Base-by-base conservation (phyloP, 1,140 invertebrate genomes). In the Zophobas atratus region DNA sequence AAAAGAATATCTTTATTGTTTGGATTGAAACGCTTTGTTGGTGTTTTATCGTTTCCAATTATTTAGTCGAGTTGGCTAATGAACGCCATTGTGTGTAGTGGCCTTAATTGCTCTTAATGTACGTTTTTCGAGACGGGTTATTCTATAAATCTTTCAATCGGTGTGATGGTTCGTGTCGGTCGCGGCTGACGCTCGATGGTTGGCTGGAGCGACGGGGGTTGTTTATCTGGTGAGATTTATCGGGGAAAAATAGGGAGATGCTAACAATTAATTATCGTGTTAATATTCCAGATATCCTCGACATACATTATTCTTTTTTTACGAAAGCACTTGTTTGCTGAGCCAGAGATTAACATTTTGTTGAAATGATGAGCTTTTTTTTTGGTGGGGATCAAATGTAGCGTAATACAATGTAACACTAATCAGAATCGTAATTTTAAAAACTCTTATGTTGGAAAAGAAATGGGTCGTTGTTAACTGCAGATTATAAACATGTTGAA, bases 111-210 rank as follows among this genome's bases (percentile, higher is more conserved):
- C 55, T 53, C 36, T 39, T 51, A 72, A 72, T 72, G 48, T 41
- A 48, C 43, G 43, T 36, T 53, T 51, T 72, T 51, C 6, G 57
- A 63, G 34, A 32, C 33, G 70, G 32, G 48, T 51, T 51, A 49
- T 53, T 53, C 57, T 6, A 63, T 73, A 73, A 73, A 73, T 73
- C 71, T 53, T 73, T 73, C 71, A 56, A 55, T 56, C 8, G 35
- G 36, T 55, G 39, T 51, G n/a, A 35, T 53, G 34, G 48, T 43
- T 53, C 36, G 35, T 32, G 39, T 56, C 48, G 67, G 39, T 72
- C 34, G n/a, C 43, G 43, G 20, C 34, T 36, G 46, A n/a, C 34
- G 48, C 43, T 1, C 32, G 6, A 4, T 39, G 35, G 5, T 3
- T 20, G 20, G 20, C 20, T 20, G 20, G 20, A 20, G 20, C 20